phyloP scores from a whole-genome alignment of 2,113 vertebrate genomes.

The Oxyura jamaicensis region DNA sequence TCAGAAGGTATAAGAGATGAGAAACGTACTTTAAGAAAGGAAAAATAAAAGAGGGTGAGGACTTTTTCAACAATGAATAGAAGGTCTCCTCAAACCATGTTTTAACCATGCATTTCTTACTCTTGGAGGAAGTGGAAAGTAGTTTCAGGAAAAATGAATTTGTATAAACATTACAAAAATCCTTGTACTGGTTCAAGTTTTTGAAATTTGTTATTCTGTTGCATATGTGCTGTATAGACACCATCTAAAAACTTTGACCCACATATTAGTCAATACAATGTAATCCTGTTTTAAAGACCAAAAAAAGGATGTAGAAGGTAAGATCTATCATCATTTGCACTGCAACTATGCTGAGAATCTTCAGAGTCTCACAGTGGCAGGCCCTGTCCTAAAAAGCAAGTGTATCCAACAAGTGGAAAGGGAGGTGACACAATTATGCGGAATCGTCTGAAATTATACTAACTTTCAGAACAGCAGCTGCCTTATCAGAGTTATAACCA shows the following conservation, averaged over 20 bases:
- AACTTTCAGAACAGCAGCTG: constrained; percentile 18
- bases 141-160: neutral
- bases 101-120: neutral
- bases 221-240: neutral
- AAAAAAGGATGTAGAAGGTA: neutral
- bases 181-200: neutral
- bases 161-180: neutral
- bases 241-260: neutral
- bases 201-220: neutral
- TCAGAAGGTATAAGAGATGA: neutral
- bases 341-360: neutral
- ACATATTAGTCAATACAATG: neutral
- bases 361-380: neutral
- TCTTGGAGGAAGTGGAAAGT: neutral
- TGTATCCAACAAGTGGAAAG: neutral
- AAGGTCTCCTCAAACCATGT: neutral
- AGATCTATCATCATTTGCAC: neutral
- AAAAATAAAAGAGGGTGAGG: neutral
- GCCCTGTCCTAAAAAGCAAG: neutral
- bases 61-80: neutral
- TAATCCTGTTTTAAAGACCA: neutral
- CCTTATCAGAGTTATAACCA: neutral
- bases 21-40: neutral
- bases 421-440: neutral
- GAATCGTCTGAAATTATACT: neutral